Conservation (phyloP, 2,797 vertebrate genomes). For the Poeciliopsis presidionis region DNA sequence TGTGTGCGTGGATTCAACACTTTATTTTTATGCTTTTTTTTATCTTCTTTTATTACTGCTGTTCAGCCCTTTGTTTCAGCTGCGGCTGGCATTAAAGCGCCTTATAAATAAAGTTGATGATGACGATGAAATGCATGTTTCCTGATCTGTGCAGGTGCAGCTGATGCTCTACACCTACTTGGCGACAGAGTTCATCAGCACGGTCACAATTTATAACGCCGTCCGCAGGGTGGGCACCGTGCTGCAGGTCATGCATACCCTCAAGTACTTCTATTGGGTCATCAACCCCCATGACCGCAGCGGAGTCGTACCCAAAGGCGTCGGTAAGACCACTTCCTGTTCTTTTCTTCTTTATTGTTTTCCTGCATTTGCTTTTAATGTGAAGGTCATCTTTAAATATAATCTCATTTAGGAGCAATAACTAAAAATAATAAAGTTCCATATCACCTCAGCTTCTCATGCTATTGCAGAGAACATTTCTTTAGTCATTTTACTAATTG, state of each 20-base stretch:
- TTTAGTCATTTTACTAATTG: background rate
- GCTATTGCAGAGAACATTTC: background rate
- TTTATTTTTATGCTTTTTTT: too few relatives aligned
- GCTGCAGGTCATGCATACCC: constrained; percentile 94
- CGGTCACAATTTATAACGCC: constrained; percentile 95
- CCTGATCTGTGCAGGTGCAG: constrained; percentile 84
- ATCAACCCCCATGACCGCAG: constrained; percentile 95
- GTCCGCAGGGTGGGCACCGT: constrained; percentile 95
- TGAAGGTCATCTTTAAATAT: background rate
- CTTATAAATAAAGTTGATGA: too few relatives aligned
- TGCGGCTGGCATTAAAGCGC: too few relatives aligned
- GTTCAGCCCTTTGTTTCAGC: too few relatives aligned
- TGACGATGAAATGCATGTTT: background rate
- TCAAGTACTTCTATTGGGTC: constrained; percentile 98
- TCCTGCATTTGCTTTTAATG: background rate
- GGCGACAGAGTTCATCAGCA: constrained; percentile 95
- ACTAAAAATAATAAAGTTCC: background rate
- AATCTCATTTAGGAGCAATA: background rate
- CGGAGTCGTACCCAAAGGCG: constrained; percentile 91
- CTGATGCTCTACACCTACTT: constrained; percentile 93
- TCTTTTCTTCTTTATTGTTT: background rate
- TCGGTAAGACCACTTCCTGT: constrained; percentile 79
- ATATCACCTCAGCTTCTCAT: background rate
- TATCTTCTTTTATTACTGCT: too few relatives aligned
- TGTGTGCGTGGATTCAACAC: too few relatives aligned